Base-by-base conservation (phyloP, 2,113 vertebrate species). In the chimpanzee (Pan troglodytes) region DNA sequence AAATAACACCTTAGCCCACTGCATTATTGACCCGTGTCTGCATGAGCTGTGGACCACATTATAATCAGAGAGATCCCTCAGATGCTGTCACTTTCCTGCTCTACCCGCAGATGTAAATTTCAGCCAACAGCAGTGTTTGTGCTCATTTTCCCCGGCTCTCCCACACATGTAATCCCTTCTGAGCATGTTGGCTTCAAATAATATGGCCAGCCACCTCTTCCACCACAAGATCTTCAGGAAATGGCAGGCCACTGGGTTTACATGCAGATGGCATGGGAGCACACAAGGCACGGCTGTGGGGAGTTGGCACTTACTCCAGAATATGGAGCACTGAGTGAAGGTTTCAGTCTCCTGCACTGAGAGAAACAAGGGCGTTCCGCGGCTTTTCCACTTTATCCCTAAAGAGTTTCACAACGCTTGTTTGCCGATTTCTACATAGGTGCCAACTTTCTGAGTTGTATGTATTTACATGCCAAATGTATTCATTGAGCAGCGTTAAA, bases 181-280 rank as follows among this genome's bases (percentile, higher is more conserved):
- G 45, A 48, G n/a, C n/a, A 12, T 10, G 38, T 1, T 48, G 89
- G 43, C 61, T 70, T 43, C 83, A 2, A n/a, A 14, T 25, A 11
- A 3, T 0, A 12, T 0, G 11, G n/a, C 76, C 88, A 4, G 0
- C 50, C 9, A 2, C 11, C 84, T 80, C 18, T 2, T n/a, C 52
- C 64, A 8, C 48, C n/a, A 30, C 5, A 1, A 10, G 27, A 32
- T 40, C 57, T 13, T 70, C 30, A 13, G 38, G 3, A 52, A 35
- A 30, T 12, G 89, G 43, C 48, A 22, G 72, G 82, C 17, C 3
- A 1, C 32, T 45, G 70, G n/a, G 40, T 25, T 8, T 8, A 4
- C 72, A 25, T 13, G 25, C 13, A 32, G 3, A 7, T 18, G 43
- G 45, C 3, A 1, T 3, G 13, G 35, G 30, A 11, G 2, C 5